Conservation (phyloP, 1,140 invertebrate genomes). For the Neoseiulus cucumeris region DNA sequence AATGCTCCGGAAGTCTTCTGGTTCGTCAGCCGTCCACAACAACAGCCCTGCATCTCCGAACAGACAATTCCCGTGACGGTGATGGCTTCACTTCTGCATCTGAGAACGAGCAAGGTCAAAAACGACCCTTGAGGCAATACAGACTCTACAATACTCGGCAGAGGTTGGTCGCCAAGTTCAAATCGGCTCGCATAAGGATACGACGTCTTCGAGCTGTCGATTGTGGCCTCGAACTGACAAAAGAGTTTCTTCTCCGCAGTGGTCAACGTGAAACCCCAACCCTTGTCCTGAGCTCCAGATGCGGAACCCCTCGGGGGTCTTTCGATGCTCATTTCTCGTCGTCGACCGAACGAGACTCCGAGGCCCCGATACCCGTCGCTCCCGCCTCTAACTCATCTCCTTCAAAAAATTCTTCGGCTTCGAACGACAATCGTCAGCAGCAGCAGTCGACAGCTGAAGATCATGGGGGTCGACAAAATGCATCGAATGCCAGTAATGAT, state of each 20-base stretch:
- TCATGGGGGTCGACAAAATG: too few species aligned
- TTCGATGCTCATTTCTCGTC: not conserved
- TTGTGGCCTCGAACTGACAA: too few species aligned
- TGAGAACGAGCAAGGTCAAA: constrained; percentile 1
- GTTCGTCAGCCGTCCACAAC: not conserved
- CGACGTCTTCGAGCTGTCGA: not conserved
- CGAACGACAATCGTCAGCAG: too few species aligned
- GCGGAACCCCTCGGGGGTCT: constrained; percentile 3
- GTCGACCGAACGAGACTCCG: not conserved
- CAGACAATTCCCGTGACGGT: not conserved
- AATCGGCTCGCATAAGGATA: not conserved
- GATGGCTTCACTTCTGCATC: constrained; percentile 7
- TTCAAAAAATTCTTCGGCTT: too few species aligned
- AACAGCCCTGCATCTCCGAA: not conserved
- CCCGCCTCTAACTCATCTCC: too few species aligned
- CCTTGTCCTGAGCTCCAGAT: constrained; percentile 5
- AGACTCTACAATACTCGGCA: constrained; percentile 7
- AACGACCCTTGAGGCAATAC: not conserved
- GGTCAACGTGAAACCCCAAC: constrained; percentile 7
- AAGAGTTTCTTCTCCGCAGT: not conserved
- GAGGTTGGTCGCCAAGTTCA: not conserved
- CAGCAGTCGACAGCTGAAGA: too few species aligned
- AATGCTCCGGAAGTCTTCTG: not conserved
- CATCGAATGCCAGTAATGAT: too few species aligned
- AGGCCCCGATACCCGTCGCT: too few species aligned